Percentiles rank a stretch among this genome's conserved stretches.
Conservation (phyloP, 2,113 vertebrate species). For the Grus americana region DNA sequence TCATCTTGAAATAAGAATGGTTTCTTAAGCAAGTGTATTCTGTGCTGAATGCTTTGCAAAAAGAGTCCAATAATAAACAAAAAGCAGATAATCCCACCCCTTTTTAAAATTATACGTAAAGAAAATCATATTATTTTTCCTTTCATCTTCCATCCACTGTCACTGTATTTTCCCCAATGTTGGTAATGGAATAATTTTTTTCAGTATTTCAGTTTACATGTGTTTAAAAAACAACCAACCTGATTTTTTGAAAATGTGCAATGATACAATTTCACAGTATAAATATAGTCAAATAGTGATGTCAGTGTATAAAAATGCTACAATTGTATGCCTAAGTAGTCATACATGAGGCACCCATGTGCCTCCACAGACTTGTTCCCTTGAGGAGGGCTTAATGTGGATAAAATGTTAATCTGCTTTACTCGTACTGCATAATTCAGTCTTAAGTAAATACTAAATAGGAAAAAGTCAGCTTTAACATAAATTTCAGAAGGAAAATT, state of each 20-base stretch:
- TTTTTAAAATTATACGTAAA: neutral
- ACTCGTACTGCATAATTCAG: neutral
- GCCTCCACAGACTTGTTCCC: neutral
- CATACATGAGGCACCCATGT: neutral
- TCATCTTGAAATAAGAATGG: neutral
- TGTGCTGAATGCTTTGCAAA: neutral
- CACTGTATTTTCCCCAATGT: neutral
- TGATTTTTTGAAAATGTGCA: neutral
- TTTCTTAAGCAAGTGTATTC: neutral
- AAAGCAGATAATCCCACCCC: neutral
- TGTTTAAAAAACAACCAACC: neutral
- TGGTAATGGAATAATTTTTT: neutral
- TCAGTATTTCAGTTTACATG: neutral
- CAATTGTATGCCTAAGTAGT: neutral
- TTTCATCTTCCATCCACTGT: neutral
- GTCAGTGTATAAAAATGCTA: neutral
- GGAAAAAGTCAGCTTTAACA: neutral
- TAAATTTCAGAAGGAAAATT: neutral
- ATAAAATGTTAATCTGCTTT: constrained; percentile 1
- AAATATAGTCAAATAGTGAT: neutral
- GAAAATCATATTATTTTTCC: neutral
- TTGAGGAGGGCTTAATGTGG: neutral
- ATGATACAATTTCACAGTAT: neutral
- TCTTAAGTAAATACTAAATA: neutral
- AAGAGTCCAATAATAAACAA: neutral